Evolutionary conservation across 2,888 invertebrate genomes (phyloP), one percentile per base, ranked within the genome.

Genomic region (Chrysolina oricalcia): DNA sequence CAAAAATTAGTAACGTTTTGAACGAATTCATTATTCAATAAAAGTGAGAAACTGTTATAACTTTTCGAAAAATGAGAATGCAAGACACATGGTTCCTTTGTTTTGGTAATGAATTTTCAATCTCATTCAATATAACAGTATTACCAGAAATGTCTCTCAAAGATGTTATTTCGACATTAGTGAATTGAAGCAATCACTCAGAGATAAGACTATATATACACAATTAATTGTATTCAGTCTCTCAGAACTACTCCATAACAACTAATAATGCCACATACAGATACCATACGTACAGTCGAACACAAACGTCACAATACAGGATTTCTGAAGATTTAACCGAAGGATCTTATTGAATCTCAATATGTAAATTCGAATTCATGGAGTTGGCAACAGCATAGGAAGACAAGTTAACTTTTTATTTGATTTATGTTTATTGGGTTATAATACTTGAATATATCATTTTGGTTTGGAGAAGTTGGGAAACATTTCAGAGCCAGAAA

Each of bases 381-480:
- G 72, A 74, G 74, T 65, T 69, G 73, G 76, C 69, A 77, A 77
- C 65, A 56, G 66, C 62, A 72, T 67, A n/a, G 59, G 59, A 59
- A 75, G 70, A 72, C 78, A 76, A 74, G 70, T 71, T 74, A 75
- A 73, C 75, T 76, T 77, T 79, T 76, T 76, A 79, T 76, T 77
- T 76, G 79, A 79, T 78, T 79, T 79, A 79, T 78, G 76, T 76
- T 75, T 73, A 76, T 71, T 65, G 74, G 69, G 72, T 74, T 70
- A 78, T 73, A 78, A 79, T 79, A 75, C 64, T 72, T 75, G 73
- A 75, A 78, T 78, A 78, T 78, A 74, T 78, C 76, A 78, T 59
- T 59, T 59, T 59, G n/a, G 35, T 27, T 59, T 35, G 59, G 27
- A 35, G 59, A n/a, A 59, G 59, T 59, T 59, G 15, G n/a, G 35